Percentiles rank a stretch among this genome's conserved stretches.
Evolutionary conservation across 2,797 vertebrate species (phyloP).

Genomic region (Natrix natrix): DNA sequence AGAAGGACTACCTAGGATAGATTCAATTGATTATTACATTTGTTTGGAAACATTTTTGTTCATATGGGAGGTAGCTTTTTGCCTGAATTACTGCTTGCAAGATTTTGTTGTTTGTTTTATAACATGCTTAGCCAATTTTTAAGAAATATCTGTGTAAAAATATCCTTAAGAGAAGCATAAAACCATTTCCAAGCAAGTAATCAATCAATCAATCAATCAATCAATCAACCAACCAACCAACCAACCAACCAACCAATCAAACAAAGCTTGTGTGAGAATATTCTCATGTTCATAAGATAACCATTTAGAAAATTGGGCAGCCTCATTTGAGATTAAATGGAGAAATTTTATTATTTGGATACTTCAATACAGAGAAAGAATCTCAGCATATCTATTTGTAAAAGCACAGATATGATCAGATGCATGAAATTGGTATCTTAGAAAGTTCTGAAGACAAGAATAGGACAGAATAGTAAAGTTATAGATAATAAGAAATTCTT

Average conservation of each 20-base stretch:
- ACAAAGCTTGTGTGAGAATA: not conserved
- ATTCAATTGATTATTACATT: not conserved
- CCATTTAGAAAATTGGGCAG: constrained; percentile 43
- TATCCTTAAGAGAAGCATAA: not conserved
- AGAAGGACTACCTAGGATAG: not conserved
- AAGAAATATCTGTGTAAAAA: not conserved
- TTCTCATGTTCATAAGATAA: constrained; percentile 42
- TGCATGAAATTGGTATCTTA: not conserved
- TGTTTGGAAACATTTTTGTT: not conserved
- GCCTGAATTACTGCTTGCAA: not conserved
- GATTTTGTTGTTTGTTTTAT: not conserved
- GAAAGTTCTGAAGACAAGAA: not conserved
- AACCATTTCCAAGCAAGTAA: constrained; percentile 14
- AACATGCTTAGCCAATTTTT: not conserved
- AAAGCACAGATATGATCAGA: not conserved
- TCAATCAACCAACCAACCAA: not conserved
- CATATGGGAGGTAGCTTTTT: not conserved
- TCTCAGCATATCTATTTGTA: fast-evolving
- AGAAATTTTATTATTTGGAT: constrained; percentile 44
- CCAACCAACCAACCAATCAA: not conserved
- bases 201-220: not conserved
- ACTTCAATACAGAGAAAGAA: constrained; percentile 28
- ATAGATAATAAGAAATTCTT: not conserved
- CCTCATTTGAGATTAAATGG: constrained; percentile 46
- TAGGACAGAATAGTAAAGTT: not conserved